phyloP scores from a whole-genome alignment of 1,140 invertebrate genomes.

The Agraylea sexmaculata region DNA sequence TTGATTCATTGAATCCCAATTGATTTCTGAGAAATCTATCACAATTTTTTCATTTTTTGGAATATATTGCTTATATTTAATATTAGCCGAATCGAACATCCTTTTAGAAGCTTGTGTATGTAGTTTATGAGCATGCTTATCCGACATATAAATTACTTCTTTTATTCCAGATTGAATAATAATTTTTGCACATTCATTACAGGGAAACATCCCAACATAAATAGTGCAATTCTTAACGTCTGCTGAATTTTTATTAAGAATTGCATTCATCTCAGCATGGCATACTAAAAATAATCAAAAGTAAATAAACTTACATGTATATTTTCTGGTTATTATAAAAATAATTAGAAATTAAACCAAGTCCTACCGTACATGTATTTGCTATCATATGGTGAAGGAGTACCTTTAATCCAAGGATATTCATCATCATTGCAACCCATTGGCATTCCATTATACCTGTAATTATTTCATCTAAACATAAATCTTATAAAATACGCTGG shows the following conservation, averaged over 20 bases:
- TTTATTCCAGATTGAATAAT: conserved; percentile 93
- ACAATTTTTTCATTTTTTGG: conserved; percentile 49
- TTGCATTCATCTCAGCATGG: conserved; percentile 95
- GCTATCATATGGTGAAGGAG: conserved; percentile 45
- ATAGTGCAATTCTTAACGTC: conserved; percentile 69
- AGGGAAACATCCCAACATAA: conserved; percentile 84
- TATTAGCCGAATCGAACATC: conserved; percentile 66
- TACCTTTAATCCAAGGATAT: conserved; percentile 73
- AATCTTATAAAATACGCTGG: not conserved
- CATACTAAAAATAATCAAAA: conserved; percentile 59
- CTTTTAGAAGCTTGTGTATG: conserved; percentile 59
- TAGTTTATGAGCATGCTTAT: conserved; percentile 61
- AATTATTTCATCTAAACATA: conserved; percentile 15
- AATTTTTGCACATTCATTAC: conserved; percentile 93
- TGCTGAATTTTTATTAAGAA: conserved; percentile 77
- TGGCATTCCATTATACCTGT: conserved; percentile 91
- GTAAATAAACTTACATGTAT: conserved; percentile 1
- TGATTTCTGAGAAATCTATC: conserved; percentile 54
- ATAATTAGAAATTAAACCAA: not conserved
- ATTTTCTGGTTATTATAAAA: not conserved
- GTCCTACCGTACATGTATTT: conserved; percentile 76
- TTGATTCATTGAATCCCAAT: conserved; percentile 42
- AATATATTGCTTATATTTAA: conserved; percentile 59
- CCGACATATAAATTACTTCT: conserved; percentile 66
- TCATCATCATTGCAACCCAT: conserved; percentile 74